phyloP scores from a whole-genome alignment of 2,888 invertebrate species.

The Elegia similella region DNA sequence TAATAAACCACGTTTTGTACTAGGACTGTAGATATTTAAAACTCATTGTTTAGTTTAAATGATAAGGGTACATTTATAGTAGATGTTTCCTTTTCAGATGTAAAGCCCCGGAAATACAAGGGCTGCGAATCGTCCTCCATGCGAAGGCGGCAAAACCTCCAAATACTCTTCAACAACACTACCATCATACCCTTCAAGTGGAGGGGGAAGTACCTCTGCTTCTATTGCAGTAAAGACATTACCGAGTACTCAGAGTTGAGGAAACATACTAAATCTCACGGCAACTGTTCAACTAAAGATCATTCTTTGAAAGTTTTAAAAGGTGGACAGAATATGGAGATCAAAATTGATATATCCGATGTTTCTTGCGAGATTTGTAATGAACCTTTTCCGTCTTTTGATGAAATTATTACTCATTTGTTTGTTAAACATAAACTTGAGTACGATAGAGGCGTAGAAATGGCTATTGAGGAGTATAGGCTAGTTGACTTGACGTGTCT shows the following conservation, averaged over 20 bases:
- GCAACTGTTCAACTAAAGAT: slow-evolving; percentile 60
- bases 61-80: slow-evolving; percentile 74
- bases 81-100: slow-evolving; percentile 65
- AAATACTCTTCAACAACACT: slow-evolving; percentile 71
- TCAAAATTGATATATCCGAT: slow-evolving; percentile 68
- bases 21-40: not conserved
- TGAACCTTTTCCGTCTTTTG: slow-evolving; percentile 43
- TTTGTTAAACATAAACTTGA: slow-evolving; percentile 54
- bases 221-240: slow-evolving; percentile 69
- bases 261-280: slow-evolving; percentile 65
- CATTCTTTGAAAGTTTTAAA: slow-evolving; percentile 68
- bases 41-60: slow-evolving; percentile 26
- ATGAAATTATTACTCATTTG: slow-evolving; percentile 57
- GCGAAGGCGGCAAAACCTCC: slow-evolving; percentile 67
- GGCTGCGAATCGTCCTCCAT: slow-evolving; percentile 65
- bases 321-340: slow-evolving; percentile 73
- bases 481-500: slow-evolving; percentile 59
- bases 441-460: slow-evolving; percentile 62
- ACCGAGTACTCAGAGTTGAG: slow-evolving; percentile 55
- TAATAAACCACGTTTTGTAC: no score
- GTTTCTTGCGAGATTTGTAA: slow-evolving; percentile 61
- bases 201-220: slow-evolving; percentile 73
- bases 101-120: slow-evolving; percentile 60
- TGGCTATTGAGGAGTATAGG: slow-evolving; percentile 68
- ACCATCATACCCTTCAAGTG: slow-evolving; percentile 73